Evolutionary conservation across 2,888 invertebrate species (phyloP).

Genomic region (Meiosimyza platycephala): DNA sequence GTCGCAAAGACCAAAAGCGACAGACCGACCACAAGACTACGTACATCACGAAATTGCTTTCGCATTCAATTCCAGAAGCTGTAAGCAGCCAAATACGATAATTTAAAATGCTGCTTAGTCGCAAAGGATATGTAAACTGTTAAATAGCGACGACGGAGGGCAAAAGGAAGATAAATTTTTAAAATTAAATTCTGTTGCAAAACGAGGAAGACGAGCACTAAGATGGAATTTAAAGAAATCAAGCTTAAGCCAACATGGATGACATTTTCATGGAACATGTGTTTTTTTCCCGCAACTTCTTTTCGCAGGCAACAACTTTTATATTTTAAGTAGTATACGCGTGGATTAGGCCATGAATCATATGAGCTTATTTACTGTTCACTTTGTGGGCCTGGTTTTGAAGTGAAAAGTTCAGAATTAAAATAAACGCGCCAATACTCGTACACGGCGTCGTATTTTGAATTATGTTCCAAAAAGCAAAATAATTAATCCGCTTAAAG

Average conservation of each 20-base stretch:
- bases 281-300: background rate
- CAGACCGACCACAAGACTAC: too few relatives aligned
- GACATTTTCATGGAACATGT: background rate
- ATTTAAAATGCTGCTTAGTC: background rate
- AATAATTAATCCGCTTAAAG: constrained; percentile 33
- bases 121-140: too few relatives aligned
- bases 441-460: background rate
- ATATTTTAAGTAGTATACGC: background rate
- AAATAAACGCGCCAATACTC: background rate
- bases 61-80: constrained; percentile 4
- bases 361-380: constrained; percentile 4
- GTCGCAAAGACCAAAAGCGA: background rate
- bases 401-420: too few relatives aligned
- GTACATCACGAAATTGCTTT: background rate
- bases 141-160: too few relatives aligned
- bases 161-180: too few relatives aligned
- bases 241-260: too few relatives aligned
- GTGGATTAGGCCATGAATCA: constrained; percentile 2
- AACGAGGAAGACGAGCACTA: too few relatives aligned
- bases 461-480: constrained; percentile 6
- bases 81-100: background rate
- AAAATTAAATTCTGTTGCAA: too few relatives aligned
- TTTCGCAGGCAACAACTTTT: constrained; percentile 7
- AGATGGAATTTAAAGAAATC: too few relatives aligned
- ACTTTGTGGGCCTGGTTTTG: background rate